Evolutionary conservation across 2,797 vertebrate species (phyloP), one percentile per base, ranked within the genome.

Genomic region (Myotis planiceps): DNA sequence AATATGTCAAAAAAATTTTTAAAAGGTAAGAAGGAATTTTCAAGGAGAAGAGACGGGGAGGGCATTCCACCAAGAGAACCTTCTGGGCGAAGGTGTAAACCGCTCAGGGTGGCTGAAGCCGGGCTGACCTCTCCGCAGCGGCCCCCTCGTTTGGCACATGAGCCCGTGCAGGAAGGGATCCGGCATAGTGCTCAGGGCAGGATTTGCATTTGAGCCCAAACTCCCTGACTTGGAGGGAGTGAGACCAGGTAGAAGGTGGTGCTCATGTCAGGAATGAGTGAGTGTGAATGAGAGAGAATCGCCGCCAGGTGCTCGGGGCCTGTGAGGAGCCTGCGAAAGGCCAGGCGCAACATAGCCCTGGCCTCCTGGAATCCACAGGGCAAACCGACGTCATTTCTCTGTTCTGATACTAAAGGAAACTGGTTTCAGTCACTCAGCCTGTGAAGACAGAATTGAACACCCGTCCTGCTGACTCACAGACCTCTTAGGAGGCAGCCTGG

Each of bases 341-440:
- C 32, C 69, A 1, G 51, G 34, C 5, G 0, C 6, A 1, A 39
- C n/a, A 23, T 37, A 6, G 18, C 39, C 21, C 6, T 3, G 1
- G 18, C 15, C n/a, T 39, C 27, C 0, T 8, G 4, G 58, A 32
- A 23, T 15, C 86, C 27, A 9, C 29, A 6, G 3, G 5, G 29
- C 25, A 27, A 12, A 55, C 6, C 0, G 0, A 5, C 0, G 0
- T 53, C 72, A 1, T 12, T 23, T 42, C 39, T 65, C 42, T 13
- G 3, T n/a, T 14, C 9, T 27, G 0, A 5, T 3, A 4, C 4
- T 25, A 5, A 3, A 15, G 55, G 49, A 27, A 34, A 6, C 1
- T 15, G 14, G 32, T 60, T 39, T 2, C 14, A 10, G 63, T 6
- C 13, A 0, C 66, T 66, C 68, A 42, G 42, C 32, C 51, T 42